Conservation (phyloP, 2,888 invertebrate species). For the Euplexia lucipara region DNA sequence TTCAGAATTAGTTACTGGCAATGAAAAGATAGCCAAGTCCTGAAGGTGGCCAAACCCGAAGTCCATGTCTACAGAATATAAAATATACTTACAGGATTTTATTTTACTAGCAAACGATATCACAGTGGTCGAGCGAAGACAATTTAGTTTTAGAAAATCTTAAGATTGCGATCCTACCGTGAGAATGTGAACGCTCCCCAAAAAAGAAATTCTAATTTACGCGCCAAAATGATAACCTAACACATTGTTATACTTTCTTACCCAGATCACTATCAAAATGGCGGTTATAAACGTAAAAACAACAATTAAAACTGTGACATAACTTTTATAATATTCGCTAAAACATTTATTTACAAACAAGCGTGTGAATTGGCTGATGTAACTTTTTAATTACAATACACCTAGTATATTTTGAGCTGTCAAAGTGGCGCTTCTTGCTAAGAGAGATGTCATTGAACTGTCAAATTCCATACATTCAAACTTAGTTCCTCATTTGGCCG, state of each 20-base stretch:
- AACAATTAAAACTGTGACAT: conserved; percentile 49
- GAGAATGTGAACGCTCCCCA: conserved; percentile 34
- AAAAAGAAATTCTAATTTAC: conserved; percentile 42
- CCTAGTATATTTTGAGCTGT: conserved; percentile 6
- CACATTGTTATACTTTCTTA: conserved; percentile 51
- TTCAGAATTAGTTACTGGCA: too few species aligned
- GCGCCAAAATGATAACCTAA: conserved; percentile 39
- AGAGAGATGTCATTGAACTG: not conserved
- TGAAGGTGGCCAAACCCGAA: too few species aligned
- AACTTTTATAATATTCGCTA: conserved; percentile 44
- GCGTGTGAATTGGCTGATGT: conserved; percentile 53
- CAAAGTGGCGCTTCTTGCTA: conserved; percentile 26
- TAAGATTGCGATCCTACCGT: conserved; percentile 31
- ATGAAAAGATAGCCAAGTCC: too few species aligned
- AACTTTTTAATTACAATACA: conserved; percentile 45
- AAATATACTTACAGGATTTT: too few species aligned
- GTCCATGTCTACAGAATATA: too few species aligned
- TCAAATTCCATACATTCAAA: conserved; percentile 19
- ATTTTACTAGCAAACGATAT: too few species aligned
- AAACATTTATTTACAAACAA: conserved; percentile 59
- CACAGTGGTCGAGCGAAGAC: not conserved
- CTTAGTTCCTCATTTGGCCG: conserved; percentile 12
- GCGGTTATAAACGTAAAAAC: conserved; percentile 30
- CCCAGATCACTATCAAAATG: conserved; percentile 45
- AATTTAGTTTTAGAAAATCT: conserved; percentile 20